Percentiles rank a stretch among this genome's conserved stretches.
phyloP scores from a whole-genome alignment of 2,888 invertebrate genomes.

The Ceriagrion tenellum region DNA sequence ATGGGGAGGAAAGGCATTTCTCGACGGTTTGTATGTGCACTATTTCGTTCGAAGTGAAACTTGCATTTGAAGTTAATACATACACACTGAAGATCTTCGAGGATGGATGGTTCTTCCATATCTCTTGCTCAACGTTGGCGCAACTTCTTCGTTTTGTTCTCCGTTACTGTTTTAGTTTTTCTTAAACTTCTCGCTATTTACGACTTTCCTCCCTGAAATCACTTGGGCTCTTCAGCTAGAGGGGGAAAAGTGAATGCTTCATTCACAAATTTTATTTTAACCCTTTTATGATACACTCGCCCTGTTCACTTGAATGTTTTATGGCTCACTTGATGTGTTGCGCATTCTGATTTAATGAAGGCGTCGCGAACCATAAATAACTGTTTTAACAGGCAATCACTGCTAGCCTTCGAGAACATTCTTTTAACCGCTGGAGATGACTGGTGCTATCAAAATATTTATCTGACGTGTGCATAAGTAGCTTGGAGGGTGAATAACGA shows the following conservation, averaged over 20 bases:
- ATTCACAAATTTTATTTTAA: constrained; percentile 31
- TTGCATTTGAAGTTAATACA: neutral
- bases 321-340: constrained; percentile 16
- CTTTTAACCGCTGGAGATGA: neutral
- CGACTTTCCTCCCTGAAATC: neutral
- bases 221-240: neutral
- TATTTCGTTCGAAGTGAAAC: neutral
- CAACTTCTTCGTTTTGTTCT: neutral
- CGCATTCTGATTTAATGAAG: constrained; percentile 35
- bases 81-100: neutral
- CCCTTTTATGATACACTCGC: neutral
- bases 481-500: neutral
- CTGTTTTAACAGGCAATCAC: constrained; percentile 15
- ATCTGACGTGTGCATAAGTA: neutral
- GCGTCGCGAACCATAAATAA: neutral
- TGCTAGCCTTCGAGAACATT: constrained; percentile 1
- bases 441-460: constrained; percentile 2
- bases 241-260: neutral
- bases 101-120: neutral
- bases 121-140: neutral
- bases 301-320: constrained; percentile 27
- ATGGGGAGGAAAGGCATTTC: neutral
- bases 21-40: neutral
- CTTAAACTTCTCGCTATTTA: neutral
- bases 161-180: neutral